Evolutionary conservation across 2,113 vertebrate species (phyloP), one percentile per base, ranked within the genome.

Genomic region (Trogon surrucura): DNA sequence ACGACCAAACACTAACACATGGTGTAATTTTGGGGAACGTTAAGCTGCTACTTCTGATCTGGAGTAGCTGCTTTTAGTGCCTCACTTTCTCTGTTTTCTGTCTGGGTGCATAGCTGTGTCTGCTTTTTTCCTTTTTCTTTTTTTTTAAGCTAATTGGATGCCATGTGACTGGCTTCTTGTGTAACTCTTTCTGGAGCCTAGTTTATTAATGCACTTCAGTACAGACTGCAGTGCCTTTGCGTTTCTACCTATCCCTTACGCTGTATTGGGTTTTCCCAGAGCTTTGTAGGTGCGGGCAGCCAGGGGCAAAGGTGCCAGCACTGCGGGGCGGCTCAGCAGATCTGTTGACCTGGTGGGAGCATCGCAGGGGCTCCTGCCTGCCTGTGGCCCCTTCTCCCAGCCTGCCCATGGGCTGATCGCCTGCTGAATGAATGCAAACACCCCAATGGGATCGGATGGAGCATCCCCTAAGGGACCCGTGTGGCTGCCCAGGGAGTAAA

Each of bases 391-490:
- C 26, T 9, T 48, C 38, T 67, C 23, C 38, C 26, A 34, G 32
- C 22, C 30, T 53, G 23, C 23, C 17, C 4, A 9, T 0, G 0
- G 30, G 2, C 65, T 54, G 32, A 6, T 25, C 0, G 2, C 45
- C 26, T 1, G 3, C 4, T 16, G 36, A 53, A 3, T 16, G 36
- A 53, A 3, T 4, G 13, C 16, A 6, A 9, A 2, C 56, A 8
- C 26, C 12, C 9, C 6, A 56, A 23, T 1, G 3, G 25, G 11
- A 48, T 45, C 1, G 8, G 29, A 10, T 0, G 0, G 47, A 13
- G 6, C 21, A 7, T 44, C 26, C 16, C 2, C 5, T 25, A 7
- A 25, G 32, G 19, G 20, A 15, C 9, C 12, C 0, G 1, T 11
- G 26, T 38, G 10, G 13, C 50, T 0, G 1, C 51, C 23, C 4